Evolutionary conservation across 1,140 invertebrate species (phyloP).

Genomic region (Pogonomyrmex californicus): DNA sequence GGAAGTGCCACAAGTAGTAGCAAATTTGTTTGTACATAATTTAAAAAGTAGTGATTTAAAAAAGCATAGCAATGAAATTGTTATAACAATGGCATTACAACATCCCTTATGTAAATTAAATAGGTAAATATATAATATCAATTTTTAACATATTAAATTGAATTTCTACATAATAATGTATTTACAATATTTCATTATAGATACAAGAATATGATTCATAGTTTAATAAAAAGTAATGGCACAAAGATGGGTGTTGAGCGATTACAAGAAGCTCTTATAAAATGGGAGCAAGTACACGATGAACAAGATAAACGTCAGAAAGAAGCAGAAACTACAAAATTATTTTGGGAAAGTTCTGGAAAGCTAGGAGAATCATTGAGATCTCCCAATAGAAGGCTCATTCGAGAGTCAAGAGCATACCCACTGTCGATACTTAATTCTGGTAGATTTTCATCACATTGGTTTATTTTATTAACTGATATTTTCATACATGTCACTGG

Average conservation of each 20-base stretch:
- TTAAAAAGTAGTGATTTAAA: conserved; percentile 85
- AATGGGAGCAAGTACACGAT: conserved; percentile 89
- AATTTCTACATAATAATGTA: background rate
- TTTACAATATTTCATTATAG: conserved; percentile 71
- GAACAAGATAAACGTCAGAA: conserved; percentile 89
- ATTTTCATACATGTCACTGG: conserved; percentile 91
- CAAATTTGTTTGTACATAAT: conserved; percentile 88
- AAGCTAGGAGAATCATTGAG: conserved; percentile 90
- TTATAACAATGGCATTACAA: conserved; percentile 88
- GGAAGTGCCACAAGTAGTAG: conserved; percentile 88
- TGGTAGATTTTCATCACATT: conserved; percentile 91
- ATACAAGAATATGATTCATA: conserved; percentile 81
- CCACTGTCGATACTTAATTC: conserved; percentile 90
- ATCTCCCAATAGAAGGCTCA: conserved; percentile 90
- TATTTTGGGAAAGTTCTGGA: conserved; percentile 92
- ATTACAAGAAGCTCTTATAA: conserved; percentile 83
- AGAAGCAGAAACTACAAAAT: conserved; percentile 91
- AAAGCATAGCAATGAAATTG: conserved; percentile 88
- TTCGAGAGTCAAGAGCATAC: conserved; percentile 92
- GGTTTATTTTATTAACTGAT: conserved; percentile 93
- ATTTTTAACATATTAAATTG: too few relatives aligned
- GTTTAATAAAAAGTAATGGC: conserved; percentile 81
- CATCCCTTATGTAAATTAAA: conserved; percentile 88
- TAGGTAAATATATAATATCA: conserved; percentile 82
- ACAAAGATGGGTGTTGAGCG: conserved; percentile 81